Percentiles rank a stretch among this genome's conserved stretches.
Conservation (phyloP, 2,797 vertebrate species). For the Percopsis omiscomaycus region DNA sequence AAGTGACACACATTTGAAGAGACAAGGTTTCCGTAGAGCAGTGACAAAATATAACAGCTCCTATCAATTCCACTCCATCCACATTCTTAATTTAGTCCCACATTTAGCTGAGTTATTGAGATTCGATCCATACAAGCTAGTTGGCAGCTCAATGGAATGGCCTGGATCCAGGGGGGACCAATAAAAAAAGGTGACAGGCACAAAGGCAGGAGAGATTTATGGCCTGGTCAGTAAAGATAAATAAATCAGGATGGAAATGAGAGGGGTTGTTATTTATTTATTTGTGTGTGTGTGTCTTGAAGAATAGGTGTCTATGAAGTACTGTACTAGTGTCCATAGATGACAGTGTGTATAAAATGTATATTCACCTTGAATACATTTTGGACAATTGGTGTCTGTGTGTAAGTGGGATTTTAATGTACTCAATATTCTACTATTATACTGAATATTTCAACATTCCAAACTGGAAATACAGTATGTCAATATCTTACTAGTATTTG, state of each 20-base stretch:
- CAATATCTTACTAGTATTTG: no score
- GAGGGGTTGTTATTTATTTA: background rate
- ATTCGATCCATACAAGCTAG: conserved; percentile 29
- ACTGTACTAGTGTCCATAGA: background rate
- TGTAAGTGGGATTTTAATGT: background rate
- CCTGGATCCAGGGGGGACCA: conserved; percentile 38
- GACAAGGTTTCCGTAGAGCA: background rate
- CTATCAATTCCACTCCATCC: conserved; percentile 12
- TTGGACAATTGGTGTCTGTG: background rate
- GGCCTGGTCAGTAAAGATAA: conserved; percentile 39
- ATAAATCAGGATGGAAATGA: conserved; percentile 45
- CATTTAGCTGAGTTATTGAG: conserved; percentile 40
- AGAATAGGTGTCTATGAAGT: no score
- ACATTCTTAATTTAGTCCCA: conserved; percentile 27
- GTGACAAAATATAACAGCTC: conserved; percentile 12
- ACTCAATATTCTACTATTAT: no score
- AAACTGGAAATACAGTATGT: no score
- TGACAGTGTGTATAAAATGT: background rate
- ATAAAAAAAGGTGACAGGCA: conserved; percentile 43
- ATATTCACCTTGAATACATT: background rate
- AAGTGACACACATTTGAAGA: background rate
- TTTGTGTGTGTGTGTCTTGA: background rate
- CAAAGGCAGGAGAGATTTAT: conserved; percentile 49
- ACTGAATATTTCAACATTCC: no score
- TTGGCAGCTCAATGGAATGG: conserved; percentile 24